Evolutionary conservation across 1,140 invertebrate genomes (phyloP), one percentile per base, ranked within the genome.

Genomic region (Aphaenogaster ashmeadi): DNA sequence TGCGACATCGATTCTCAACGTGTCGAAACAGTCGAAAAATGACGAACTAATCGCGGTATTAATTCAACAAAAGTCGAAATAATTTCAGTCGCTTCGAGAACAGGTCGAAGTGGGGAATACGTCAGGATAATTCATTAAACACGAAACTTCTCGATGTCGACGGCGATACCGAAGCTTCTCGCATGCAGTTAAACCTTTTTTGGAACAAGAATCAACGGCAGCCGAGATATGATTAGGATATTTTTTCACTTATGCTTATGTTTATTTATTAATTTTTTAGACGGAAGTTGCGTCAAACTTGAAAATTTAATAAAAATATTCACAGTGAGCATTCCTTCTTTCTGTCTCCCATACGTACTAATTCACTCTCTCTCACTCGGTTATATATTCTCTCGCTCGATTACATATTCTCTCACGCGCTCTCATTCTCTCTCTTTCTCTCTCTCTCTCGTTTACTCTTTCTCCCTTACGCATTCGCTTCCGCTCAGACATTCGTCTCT

Each of bases 241-340:
- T 92, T 92, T 91, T 92, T 89, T 91, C 91, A 95, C 89, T 94
- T 94, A 95, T 95, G 92, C 93, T 95, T 95, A 95, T 92, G 92
- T 95, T 95, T 95, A 95, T 95, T 95, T 95, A 95, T 95, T 95
- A 95, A 95, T 95, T 95, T 92, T 95, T 95, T 92, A 92, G 94
- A 95, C 95, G 94, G 93, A 95, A 95, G 95, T 95, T 27, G 27
- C 94, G 95, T 95, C 94, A 95, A 95, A 95, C 93, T 95, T 95
- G 95, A 95, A 95, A 95, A 95, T 95, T 95, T 95, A 95, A 95
- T 95, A 95, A 95, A 95, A 95, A 95, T 95, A 95, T 95, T 95
- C 95, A 95, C 95, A 95, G 90, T 95, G 94, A 95, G 93, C 94
- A 95, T 94, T 95, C 93, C 93, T 95, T 94, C 93, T 93, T 90